phyloP scores from a whole-genome alignment of 1,140 invertebrate genomes.

The Galleria mellonella region DNA sequence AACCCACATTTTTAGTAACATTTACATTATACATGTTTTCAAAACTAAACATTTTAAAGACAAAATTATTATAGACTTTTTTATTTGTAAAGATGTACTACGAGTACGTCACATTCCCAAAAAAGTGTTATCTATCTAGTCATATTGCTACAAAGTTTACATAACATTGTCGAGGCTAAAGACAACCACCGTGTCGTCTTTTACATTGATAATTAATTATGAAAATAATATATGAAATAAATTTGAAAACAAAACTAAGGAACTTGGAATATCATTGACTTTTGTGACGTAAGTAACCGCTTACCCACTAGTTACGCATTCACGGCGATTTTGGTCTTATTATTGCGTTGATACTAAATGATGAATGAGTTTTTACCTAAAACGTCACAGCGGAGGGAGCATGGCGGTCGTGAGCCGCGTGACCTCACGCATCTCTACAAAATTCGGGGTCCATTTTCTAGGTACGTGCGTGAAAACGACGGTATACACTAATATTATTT shows the following conservation, averaged over 20 bases:
- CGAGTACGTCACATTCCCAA: too few species aligned
- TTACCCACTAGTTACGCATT: background rate
- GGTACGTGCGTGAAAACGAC: constrained; percentile 52
- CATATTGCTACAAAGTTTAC: too few species aligned
- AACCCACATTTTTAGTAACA: too few species aligned
- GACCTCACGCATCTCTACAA: constrained; percentile 49
- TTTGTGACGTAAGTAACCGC: background rate
- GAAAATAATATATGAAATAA: too few species aligned
- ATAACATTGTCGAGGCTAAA: too few species aligned
- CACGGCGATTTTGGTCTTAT: background rate
- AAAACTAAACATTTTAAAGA: too few species aligned
- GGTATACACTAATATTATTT: constrained; percentile 32
- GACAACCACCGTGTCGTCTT: too few species aligned
- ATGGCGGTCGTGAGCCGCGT: constrained; percentile 35
- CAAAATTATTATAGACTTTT: too few species aligned
- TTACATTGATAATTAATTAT: too few species aligned
- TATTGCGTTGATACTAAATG: constrained; percentile 17
- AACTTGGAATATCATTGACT: background rate
- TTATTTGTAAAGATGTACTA: too few species aligned
- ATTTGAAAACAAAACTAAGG: background rate
- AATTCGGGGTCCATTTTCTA: constrained; percentile 47
- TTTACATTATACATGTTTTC: too few species aligned
- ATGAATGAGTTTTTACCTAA: constrained; percentile 43
- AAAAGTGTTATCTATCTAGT: too few species aligned
- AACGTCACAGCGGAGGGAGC: constrained; percentile 26